Evolutionary conservation across 2,797 vertebrate species (phyloP).

Genomic region (Sparus aurata): DNA sequence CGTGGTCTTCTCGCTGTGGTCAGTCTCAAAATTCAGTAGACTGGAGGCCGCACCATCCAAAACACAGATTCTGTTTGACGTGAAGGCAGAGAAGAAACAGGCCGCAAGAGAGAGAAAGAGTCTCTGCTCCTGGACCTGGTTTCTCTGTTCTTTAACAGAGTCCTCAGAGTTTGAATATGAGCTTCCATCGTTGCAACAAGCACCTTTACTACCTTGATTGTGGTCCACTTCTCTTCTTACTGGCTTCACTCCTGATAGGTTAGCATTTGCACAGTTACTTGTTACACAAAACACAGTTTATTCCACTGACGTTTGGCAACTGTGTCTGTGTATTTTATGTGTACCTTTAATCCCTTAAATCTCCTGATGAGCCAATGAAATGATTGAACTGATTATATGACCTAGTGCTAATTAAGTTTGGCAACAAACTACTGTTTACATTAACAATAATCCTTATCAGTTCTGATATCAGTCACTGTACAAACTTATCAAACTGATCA

Average conservation of each 20-base stretch:
- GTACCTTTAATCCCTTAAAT: neutral
- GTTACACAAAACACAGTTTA: constrained; percentile 32
- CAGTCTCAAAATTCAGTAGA: constrained; percentile 58
- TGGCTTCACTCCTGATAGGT: constrained; percentile 83
- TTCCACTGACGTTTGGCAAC: constrained; percentile 2
- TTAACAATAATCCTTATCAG: too few relatives aligned
- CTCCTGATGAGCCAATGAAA: neutral
- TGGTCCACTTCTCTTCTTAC: constrained; percentile 84
- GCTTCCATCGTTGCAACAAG: constrained; percentile 80
- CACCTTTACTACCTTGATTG: constrained; percentile 82
- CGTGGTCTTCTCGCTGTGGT: constrained; percentile 43
- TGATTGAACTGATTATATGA: neutral
- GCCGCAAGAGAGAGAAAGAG: constrained; percentile 44
- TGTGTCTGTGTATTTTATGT: neutral
- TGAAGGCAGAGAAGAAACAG: constrained; percentile 61
- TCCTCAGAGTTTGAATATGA: constrained; percentile 69
- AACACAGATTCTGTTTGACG: constrained; percentile 65
- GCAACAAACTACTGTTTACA: too few relatives aligned
- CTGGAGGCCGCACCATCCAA: constrained; percentile 55
- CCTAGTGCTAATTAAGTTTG: neutral
- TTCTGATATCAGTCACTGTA: too few relatives aligned
- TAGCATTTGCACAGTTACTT: constrained; percentile 79
- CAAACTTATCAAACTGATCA: neutral
- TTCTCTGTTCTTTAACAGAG: constrained; percentile 69
- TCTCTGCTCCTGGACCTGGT: constrained; percentile 51